Conservation (phyloP, 2,113 vertebrate species). For the Athene noctua region DNA sequence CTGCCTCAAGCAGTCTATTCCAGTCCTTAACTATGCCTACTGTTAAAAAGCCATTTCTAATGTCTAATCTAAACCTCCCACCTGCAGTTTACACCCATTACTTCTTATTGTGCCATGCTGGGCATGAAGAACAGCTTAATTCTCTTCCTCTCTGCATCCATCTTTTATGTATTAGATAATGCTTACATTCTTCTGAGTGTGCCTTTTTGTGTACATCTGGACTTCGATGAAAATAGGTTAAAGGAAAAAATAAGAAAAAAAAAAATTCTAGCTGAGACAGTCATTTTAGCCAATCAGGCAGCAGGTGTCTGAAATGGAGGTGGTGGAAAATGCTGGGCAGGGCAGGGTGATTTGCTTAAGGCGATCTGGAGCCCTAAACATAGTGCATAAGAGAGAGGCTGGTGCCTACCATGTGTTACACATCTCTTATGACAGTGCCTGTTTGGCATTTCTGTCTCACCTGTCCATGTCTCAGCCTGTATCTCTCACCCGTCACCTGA, state of each 20-base stretch:
- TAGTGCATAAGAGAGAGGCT: background rate
- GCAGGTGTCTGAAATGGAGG: slow-evolving; percentile 5
- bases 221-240: background rate
- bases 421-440: slow-evolving; percentile 7
- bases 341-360: slow-evolving; percentile 2
- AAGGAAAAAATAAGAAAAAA: background rate
- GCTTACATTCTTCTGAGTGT: background rate
- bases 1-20: background rate
- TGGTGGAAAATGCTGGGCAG: slow-evolving; percentile 18
- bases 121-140: slow-evolving; percentile 32
- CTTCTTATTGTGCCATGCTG: slow-evolving; percentile 3
- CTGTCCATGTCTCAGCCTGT: slow-evolving; percentile 29
- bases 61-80: slow-evolving; percentile 40
- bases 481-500: background rate
- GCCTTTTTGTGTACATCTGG: slow-evolving; percentile 1
- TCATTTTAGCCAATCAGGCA: background rate
- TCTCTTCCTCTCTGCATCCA: slow-evolving; percentile 14
- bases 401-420: slow-evolving; percentile 37
- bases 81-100: slow-evolving; percentile 53
- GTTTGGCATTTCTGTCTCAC: slow-evolving; percentile 36
- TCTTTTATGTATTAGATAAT: background rate
- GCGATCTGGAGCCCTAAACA: background rate
- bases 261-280: background rate
- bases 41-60: slow-evolving; percentile 35
- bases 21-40: background rate